Evolutionary conservation across 2,888 invertebrate genomes (phyloP).

Genomic region (Lymantria dispar): DNA sequence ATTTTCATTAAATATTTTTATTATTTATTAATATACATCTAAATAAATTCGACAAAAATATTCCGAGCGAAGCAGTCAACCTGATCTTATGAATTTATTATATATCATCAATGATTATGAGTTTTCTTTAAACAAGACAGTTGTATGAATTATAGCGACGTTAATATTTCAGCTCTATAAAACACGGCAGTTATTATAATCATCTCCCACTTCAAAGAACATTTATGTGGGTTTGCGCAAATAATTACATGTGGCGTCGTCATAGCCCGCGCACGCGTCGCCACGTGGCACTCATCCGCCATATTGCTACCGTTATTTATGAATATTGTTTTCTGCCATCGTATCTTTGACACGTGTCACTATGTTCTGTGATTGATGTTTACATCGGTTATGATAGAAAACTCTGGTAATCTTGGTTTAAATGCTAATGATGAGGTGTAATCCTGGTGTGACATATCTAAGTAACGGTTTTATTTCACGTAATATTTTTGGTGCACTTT

Average conservation of each 20-base stretch:
- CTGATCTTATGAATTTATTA: too few relatives aligned
- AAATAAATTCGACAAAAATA: too few relatives aligned
- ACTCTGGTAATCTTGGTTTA: constrained; percentile 39
- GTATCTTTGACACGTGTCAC: constrained; percentile 57
- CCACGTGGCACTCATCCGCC: constrained; percentile 49
- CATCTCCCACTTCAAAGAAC: constrained; percentile 33
- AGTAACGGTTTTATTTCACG: not conserved
- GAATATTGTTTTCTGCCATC: constrained; percentile 67
- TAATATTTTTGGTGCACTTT: not conserved
- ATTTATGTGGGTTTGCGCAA: constrained; percentile 55
- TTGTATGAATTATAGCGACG: constrained; percentile 2
- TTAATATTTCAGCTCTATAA: constrained; percentile 11
- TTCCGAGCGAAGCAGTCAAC: too few relatives aligned
- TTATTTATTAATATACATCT: too few relatives aligned
- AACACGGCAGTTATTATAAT: constrained; percentile 22
- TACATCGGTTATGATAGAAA: constrained; percentile 47
- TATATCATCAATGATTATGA: too few relatives aligned
- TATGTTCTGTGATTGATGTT: constrained; percentile 46
- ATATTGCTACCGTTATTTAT: constrained; percentile 75
- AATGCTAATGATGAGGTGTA: constrained; percentile 24
- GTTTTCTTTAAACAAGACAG: too few relatives aligned
- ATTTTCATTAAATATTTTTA: too few relatives aligned
- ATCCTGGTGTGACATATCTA: constrained; percentile 6
- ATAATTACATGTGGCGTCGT: constrained; percentile 68
- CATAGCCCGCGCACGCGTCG: constrained; percentile 45